These are phyloP conservation scores for Gymnothorax reevesii DNA, from an alignment of 2,797 vertebrate genomes.

Conservation along the genomic window DNA sequence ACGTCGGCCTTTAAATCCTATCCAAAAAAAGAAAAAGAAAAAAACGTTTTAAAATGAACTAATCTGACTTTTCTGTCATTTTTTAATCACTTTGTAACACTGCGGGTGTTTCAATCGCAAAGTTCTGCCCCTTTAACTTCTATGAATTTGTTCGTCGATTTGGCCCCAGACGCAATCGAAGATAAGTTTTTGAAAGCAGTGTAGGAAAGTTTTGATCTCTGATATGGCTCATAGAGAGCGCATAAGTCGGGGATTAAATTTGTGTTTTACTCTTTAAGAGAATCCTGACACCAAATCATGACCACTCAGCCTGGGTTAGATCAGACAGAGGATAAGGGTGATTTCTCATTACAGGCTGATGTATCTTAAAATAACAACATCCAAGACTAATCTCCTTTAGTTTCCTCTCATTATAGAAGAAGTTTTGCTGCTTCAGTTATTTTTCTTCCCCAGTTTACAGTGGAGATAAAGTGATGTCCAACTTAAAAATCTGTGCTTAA, in stretches of 20 bases:
- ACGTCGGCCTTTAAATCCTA: no score
- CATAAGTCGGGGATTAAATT: not conserved
- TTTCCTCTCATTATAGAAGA: not conserved
- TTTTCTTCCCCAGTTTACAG: not conserved
- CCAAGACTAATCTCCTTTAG: no score
- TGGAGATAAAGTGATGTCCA: not conserved
- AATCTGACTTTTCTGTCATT: no score
- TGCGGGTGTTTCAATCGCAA: no score
- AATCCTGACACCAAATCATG: not conserved
- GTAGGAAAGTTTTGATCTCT: not conserved
- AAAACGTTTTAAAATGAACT: no score
- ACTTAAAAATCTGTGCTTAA: not conserved
- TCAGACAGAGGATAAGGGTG: not conserved
- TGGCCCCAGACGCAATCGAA: not conserved
- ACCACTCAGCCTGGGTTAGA: not conserved
- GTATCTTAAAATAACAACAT: not conserved
- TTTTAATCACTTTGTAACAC: no score
- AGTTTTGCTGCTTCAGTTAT: not conserved
- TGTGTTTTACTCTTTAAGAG: not conserved
- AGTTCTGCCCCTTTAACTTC: no score
- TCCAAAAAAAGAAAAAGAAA: no score
- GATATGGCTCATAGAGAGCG: not conserved
- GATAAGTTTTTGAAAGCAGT: not conserved
- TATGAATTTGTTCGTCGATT: not conserved
- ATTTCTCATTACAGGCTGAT: not conserved